These are phyloP conservation scores for Leucania comma DNA, from an alignment of 2,888 invertebrate species.

Conservation along the genomic window DNA sequence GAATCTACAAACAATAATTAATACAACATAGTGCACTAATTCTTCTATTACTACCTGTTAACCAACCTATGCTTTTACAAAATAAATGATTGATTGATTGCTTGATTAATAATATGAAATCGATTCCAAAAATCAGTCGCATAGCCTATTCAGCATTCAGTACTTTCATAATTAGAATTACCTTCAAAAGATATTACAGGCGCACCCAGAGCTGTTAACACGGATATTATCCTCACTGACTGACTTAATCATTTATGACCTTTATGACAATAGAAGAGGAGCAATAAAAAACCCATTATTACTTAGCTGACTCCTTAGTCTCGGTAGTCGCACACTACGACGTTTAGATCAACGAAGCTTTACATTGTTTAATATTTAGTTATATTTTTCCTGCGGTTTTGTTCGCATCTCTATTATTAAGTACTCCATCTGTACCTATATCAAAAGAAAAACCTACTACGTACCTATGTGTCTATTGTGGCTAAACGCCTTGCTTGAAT, in stretches of 20 bases:
- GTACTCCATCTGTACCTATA: not conserved
- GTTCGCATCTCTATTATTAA: not conserved
- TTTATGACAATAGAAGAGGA: slow-evolving; percentile 28
- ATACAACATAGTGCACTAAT: no score
- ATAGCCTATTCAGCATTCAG: no score
- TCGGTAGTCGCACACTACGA: not conserved
- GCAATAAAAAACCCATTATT: slow-evolving; percentile 43
- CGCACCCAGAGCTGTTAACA: slow-evolving; percentile 12
- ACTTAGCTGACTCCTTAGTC: slow-evolving; percentile 20
- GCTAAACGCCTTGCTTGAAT: no score
- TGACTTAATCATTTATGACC: slow-evolving; percentile 34
- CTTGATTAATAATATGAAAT: no score
- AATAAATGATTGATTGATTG: no score
- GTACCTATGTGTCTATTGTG: no score
- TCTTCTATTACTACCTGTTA: no score
- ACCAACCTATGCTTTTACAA: no score
- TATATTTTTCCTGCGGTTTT: not conserved
- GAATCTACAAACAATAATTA: no score
- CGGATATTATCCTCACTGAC: slow-evolving; percentile 10
- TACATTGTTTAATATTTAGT: not conserved
- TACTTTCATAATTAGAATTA: no score
- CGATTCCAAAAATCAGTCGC: no score
- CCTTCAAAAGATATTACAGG: not conserved
- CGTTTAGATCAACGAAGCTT: slow-evolving; percentile 6
- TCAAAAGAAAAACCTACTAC: no score